Conservation (phyloP, 1,140 invertebrate genomes). For the Lepidurus couesii region DNA sequence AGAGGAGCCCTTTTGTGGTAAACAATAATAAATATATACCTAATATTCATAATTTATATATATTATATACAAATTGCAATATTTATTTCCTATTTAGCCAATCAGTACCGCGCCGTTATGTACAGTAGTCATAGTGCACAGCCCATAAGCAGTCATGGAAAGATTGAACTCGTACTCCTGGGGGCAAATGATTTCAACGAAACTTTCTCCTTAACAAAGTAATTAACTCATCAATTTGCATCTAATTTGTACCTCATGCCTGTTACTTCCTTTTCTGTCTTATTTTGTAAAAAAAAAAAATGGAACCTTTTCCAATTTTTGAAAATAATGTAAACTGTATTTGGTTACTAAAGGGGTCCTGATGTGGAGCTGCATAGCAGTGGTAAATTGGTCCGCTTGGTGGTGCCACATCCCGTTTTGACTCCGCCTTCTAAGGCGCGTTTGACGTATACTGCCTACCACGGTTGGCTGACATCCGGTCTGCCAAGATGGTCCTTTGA, state of each 20-base stretch:
- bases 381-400: constrained; percentile 64
- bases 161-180: constrained; percentile 72
- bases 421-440: constrained; percentile 62
- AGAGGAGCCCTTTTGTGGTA: constrained; percentile 86
- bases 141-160: constrained; percentile 66
- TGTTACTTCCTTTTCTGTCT: too few relatives aligned
- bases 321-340: not conserved
- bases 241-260: not conserved
- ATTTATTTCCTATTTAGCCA: constrained; percentile 51
- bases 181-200: constrained; percentile 76
- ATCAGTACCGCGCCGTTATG: constrained; percentile 78
- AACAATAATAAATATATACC: constrained; percentile 36
- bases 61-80: not conserved
- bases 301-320: not conserved
- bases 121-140: constrained; percentile 61
- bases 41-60: not conserved
- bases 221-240: constrained; percentile 39
- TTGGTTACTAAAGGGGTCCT: constrained; percentile 55
- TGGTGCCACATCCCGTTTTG: constrained; percentile 80
- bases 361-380: constrained; percentile 68
- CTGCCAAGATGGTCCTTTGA: constrained; percentile 64
- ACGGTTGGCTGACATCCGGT: constrained; percentile 84
- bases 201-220: constrained; percentile 80
- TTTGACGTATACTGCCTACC: constrained; percentile 79
- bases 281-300: too few relatives aligned